Conservation (phyloP, 2,888 invertebrate species). For the Sminthurides aquaticus region DNA sequence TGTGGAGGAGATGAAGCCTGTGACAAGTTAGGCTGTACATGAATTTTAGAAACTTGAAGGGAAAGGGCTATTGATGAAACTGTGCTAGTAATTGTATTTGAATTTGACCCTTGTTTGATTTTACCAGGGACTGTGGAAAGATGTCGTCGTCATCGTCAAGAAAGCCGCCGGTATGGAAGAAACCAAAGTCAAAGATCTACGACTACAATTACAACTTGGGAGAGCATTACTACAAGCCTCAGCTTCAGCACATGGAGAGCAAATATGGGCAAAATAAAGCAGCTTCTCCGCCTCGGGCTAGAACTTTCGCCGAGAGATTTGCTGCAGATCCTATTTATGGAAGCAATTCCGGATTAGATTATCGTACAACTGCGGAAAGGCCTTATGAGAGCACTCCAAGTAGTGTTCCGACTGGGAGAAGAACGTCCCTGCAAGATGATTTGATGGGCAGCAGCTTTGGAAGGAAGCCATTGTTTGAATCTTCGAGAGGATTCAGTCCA, state of each 20-base stretch:
- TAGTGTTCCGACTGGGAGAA: not conserved
- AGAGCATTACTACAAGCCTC: slow-evolving; percentile 39
- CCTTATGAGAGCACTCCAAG: not conserved
- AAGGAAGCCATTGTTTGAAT: slow-evolving; percentile 18
- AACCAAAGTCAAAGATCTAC: slow-evolving; percentile 73
- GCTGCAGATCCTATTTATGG: slow-evolving; percentile 31
- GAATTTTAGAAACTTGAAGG: no score
- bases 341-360: slow-evolving; percentile 9
- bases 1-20: no score
- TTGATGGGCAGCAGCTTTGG: not conserved
- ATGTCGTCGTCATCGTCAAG: no score
- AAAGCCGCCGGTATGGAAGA: slow-evolving; percentile 36
- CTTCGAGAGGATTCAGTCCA: slow-evolving; percentile 3
- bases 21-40: no score
- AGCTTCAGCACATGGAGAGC: slow-evolving; percentile 32
- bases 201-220: slow-evolving; percentile 67
- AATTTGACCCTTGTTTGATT: no score
- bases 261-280: slow-evolving; percentile 25
- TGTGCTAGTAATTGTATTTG: no score
- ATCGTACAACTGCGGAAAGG: slow-evolving; percentile 13
- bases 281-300: slow-evolving; percentile 37
- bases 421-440: slow-evolving; percentile 19
- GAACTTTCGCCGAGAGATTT: slow-evolving; percentile 39
- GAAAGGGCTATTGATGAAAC: no score
- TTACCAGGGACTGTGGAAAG: no score